Evolutionary conservation across 2,888 invertebrate species (phyloP).

Genomic region (Nephrocerus scutellatus): DNA sequence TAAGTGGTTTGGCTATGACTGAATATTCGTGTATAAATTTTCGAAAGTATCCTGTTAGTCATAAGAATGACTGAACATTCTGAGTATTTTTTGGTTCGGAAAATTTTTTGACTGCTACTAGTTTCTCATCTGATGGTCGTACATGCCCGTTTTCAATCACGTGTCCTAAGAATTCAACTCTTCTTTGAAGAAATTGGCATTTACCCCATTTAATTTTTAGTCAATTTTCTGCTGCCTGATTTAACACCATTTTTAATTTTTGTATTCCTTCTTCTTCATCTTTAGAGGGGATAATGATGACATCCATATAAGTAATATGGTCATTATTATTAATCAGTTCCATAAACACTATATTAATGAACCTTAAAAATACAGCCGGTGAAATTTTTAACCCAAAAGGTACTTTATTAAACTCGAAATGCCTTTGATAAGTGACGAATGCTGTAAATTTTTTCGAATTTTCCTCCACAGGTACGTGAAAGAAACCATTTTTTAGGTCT

Average conservation of each 20-base stretch:
- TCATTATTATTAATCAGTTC: neutral
- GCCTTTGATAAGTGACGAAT: neutral
- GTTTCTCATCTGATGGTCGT: slow-evolving; percentile 2
- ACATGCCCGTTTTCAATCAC: slow-evolving; percentile 1
- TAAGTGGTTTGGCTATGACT: too few relatives aligned
- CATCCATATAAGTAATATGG: slow-evolving; percentile 3
- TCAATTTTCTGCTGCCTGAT: slow-evolving; percentile 1
- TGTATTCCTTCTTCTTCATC: neutral
- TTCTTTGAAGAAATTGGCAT: neutral
- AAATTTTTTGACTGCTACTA: too few relatives aligned
- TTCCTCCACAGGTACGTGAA: slow-evolving; percentile 1
- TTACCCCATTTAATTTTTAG: neutral
- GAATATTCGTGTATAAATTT: too few relatives aligned
- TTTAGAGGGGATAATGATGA: slow-evolving; percentile 4
- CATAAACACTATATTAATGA: neutral
- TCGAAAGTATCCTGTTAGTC: too few relatives aligned
- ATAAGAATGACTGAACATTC: too few relatives aligned
- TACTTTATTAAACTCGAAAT: slow-evolving; percentile 2
- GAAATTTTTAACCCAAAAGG: slow-evolving; percentile 2
- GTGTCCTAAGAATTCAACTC: slow-evolving; percentile 4
- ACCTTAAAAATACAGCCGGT: slow-evolving; percentile 1
- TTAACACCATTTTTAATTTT: neutral
- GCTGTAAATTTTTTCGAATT: slow-evolving; percentile 1
- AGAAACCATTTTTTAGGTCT: slow-evolving; percentile 5
- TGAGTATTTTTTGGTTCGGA: too few relatives aligned